Evolutionary conservation across 2,113 vertebrate species (phyloP).

Genomic region (Xiphias gladius): DNA sequence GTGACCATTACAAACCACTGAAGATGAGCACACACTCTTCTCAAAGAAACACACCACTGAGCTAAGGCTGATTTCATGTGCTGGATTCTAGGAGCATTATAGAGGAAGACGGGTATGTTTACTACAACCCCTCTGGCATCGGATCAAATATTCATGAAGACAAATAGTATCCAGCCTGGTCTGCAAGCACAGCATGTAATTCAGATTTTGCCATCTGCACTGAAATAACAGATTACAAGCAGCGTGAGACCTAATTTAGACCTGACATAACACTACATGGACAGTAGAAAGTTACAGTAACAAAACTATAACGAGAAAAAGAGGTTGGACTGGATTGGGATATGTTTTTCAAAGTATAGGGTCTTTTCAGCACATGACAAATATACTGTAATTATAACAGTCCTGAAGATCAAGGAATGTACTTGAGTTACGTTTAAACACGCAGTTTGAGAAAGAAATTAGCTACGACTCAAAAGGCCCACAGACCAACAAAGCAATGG

Average conservation of each 20-base stretch:
- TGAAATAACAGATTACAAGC: constrained; percentile 69
- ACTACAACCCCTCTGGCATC: constrained; percentile 71
- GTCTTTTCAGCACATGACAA: not conserved
- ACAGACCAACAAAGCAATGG: too few species aligned
- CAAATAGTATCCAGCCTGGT: constrained; percentile 76
- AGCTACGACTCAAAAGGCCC: constrained; percentile 7
- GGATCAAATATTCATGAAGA: constrained; percentile 84
- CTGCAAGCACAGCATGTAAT: constrained; percentile 69
- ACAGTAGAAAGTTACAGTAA: constrained; percentile 27
- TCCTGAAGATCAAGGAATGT: not conserved
- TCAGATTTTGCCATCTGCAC: constrained; percentile 72
- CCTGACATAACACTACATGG: constrained; percentile 34
- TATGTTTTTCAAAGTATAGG: not conserved
- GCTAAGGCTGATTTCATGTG: constrained; percentile 45
- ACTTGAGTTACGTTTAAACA: not conserved
- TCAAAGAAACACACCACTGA: constrained; percentile 30
- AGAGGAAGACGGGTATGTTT: constrained; percentile 71
- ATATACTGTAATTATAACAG: not conserved
- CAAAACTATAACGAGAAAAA: not conserved
- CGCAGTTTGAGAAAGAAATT: constrained; percentile 5
- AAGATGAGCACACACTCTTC: constrained; percentile 17
- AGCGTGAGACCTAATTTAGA: constrained; percentile 59
- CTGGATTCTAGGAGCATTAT: constrained; percentile 67
- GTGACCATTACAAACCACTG: constrained; percentile 5
- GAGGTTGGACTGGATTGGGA: not conserved